Base-by-base conservation (phyloP, 2,113 vertebrate genomes). In the Sceloporus tristichus region DNA sequence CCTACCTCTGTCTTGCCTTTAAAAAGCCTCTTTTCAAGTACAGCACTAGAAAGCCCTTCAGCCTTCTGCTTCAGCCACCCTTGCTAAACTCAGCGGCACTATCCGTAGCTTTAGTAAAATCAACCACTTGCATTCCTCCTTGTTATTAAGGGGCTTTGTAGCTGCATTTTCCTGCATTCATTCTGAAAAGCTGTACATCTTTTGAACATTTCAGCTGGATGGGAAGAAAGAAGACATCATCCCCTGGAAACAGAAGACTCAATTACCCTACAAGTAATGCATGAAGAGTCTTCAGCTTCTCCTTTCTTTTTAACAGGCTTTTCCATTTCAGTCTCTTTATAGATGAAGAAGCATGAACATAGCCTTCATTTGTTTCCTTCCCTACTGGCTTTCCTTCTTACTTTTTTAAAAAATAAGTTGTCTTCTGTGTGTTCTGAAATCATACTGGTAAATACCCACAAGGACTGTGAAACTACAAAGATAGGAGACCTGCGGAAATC, bases 171-270 rank as follows among this genome's bases (percentile, higher is more conserved):
- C 79, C 79, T 88, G 89, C 73, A 4, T 16, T 89, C 68, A 0
- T 82, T 84, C 83, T 62, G 82, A 70, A 91, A 29, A 76, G 54
- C 79, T n/a, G 4, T 87, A 34, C 56, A 70, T 62, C 62, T 85
- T 91, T 53, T 83, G 85, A 89, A 73, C 48, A 38, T 88, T 70
- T 79, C 75, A 18, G 66, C 85, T 84, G 68, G 66, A 73, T 42
- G 18, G 73, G 87, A 89, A 54, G 79, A 76, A 85, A 76, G 76
- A 82, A 65, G 54, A 82, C 62, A 38, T 38, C 5, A 9, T 79
- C 81, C 71, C 56, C n/a, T 87, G 78, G 79, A 90, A 92, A 87
- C 4, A 14, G 70, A 88, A 94, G 23, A 3, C 27, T 91, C 34
- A 16, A 91, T 83, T 81, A 66, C 0, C 79, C 79, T 89, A 73